Percentiles rank a stretch among this genome's conserved stretches.
Conservation (phyloP, 2,888 invertebrate species). For the Eueremaeus valkanovi region DNA sequence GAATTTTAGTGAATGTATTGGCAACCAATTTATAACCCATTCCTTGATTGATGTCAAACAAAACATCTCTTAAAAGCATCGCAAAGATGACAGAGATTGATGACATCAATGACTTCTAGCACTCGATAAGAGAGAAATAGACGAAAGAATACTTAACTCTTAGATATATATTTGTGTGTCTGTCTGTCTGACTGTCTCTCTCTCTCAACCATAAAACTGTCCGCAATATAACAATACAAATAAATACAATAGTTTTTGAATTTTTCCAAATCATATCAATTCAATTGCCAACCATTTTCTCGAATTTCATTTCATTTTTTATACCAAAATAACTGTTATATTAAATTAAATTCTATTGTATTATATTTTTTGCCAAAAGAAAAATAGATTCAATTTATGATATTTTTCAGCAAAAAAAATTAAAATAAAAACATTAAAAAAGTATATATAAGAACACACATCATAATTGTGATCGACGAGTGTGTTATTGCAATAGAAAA, state of each 20-base stretch:
- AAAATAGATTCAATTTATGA: background rate
- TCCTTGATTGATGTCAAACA: slow-evolving; percentile 13
- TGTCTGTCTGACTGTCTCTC: background rate
- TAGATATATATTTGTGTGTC: background rate
- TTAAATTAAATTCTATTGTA: background rate
- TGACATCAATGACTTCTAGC: slow-evolving; percentile 2
- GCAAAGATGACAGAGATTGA: slow-evolving; percentile 1
- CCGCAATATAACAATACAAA: slow-evolving; percentile 10
- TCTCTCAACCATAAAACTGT: slow-evolving; percentile 17
- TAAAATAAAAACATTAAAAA: too few relatives aligned
- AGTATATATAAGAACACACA: background rate
- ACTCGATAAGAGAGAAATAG: background rate
- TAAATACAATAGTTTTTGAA: too few relatives aligned
- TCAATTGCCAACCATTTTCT: background rate
- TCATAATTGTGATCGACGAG: background rate
- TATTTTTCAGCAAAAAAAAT: background rate
- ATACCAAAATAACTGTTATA: background rate
- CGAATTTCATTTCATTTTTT: background rate
- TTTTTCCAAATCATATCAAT: background rate
- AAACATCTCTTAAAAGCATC: background rate
- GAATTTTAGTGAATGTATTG: background rate
- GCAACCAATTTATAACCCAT: background rate
- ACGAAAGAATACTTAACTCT: background rate
- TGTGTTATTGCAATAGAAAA: background rate
- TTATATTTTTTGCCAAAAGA: background rate